phyloP scores from a whole-genome alignment of 2,888 invertebrate species.

The Sceliomorpha sp. region DNA sequence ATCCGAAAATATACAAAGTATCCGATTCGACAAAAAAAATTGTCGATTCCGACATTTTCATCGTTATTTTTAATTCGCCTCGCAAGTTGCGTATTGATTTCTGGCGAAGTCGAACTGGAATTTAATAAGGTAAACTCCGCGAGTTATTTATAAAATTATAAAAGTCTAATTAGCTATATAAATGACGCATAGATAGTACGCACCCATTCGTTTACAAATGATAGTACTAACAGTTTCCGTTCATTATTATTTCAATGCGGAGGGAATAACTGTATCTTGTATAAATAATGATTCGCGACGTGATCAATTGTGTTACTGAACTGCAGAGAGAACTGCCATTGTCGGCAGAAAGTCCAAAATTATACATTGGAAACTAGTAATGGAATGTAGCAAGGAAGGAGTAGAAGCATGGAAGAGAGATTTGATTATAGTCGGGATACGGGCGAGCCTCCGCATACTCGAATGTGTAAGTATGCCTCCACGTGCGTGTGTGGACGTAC shows the following conservation, averaged over 20 bases:
- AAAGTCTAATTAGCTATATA: constrained; percentile 39
- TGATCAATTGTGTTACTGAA: constrained; percentile 75
- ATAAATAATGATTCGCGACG: constrained; percentile 60
- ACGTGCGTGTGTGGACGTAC: constrained; percentile 17
- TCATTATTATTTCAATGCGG: constrained; percentile 52
- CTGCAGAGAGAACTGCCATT: constrained; percentile 70
- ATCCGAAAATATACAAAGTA: too few species aligned
- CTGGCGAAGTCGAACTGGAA: too few species aligned
- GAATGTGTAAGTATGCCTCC: neutral
- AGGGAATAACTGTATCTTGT: constrained; percentile 52
- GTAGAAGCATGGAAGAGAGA: constrained; percentile 58
- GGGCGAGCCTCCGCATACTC: constrained; percentile 38
- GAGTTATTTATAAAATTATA: too few species aligned
- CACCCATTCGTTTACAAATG: constrained; percentile 16
- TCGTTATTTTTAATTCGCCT: too few species aligned
- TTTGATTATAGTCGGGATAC: constrained; percentile 52
- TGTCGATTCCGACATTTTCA: too few species aligned
- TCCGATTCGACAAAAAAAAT: too few species aligned
- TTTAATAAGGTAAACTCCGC: too few species aligned
- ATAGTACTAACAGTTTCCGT: constrained; percentile 30
- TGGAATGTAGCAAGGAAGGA: constrained; percentile 62
- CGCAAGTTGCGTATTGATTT: too few species aligned
- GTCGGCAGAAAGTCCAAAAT: constrained; percentile 74
- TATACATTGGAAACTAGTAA: constrained; percentile 74
- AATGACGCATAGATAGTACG: constrained; percentile 23